phyloP scores from a whole-genome alignment of 2,113 vertebrate genomes.

The Petaurus breviceps region DNA sequence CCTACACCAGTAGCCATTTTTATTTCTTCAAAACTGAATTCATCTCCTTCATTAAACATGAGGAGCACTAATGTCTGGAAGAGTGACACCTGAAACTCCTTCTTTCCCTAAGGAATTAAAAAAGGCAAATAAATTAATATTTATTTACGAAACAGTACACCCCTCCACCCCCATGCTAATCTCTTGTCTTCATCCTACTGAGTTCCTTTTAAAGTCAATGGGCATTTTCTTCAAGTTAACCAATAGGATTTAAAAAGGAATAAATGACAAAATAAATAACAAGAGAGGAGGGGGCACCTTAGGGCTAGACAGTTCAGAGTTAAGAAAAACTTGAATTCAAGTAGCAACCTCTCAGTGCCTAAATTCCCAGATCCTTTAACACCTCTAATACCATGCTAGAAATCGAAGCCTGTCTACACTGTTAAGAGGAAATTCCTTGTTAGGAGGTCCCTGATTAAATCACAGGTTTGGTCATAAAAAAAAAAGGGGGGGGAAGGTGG shows the following conservation, averaged over 20 bases:
- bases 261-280: neutral
- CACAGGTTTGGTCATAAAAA: neutral
- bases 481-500: too few species aligned
- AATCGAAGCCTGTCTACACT: neutral
- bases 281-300: neutral
- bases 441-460: neutral
- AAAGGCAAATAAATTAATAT: neutral
- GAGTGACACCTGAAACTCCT: conserved; percentile 89
- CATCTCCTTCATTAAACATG: conserved; percentile 90
- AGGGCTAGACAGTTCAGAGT: neutral
- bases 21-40: conserved; percentile 88
- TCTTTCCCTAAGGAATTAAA: conserved; percentile 83
- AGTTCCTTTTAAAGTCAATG: neutral
- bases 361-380: neutral
- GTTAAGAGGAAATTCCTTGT: neutral
- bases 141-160: rapidly evolving
- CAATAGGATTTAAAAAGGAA: neutral
- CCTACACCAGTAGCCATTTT: conserved; percentile 88
- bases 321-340: neutral
- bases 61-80: conserved; percentile 89
- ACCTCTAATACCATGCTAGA: neutral
- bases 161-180: neutral
- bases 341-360: neutral
- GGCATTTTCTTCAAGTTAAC: neutral
- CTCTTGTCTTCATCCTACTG: neutral